Evolutionary conservation across 2,888 invertebrate genomes (phyloP), one percentile per base, ranked within the genome.

Genomic region (Crossocerus cetratus): DNA sequence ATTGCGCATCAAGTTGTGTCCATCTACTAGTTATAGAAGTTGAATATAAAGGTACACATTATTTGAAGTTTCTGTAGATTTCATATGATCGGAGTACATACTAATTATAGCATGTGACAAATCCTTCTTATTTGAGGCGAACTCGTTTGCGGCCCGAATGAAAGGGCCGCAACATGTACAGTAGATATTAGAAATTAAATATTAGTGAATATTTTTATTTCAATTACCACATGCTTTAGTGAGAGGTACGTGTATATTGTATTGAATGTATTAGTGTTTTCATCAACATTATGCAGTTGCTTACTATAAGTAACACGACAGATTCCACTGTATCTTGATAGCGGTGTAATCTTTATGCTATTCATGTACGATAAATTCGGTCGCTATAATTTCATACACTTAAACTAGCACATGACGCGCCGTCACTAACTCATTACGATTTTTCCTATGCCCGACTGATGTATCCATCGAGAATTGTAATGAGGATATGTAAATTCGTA

Each of bases 1-100:
- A 78, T 72, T 63, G 21, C 58, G 57, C 14, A 49, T 63, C 70
- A 66, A 70, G 61, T 80, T 77, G 43, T 68, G 43, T 53, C 45
- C 58, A 65, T 57, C 42, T 13, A 13, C 65, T 57, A 49, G 45
- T 63, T 42, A 22, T 62, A 45, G 69, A 54, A 63, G 69, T 65
- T 69, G 32, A 65, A 64, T 63, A 20, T 49, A 20, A 60, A 16
- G 42, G 43, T 22, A 57, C 42, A 53, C 20, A 53, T 54, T 43
- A 45, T 68, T 61, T 45, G 58, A 61, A 32, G 45, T 55, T 54
- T 73, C 57, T 69, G 58, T 72, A 73, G 69, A 76, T 77, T 69
- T 77, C 23, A 60, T 57, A 55, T 62, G 65, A 58, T 16, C 44
- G 18, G 4, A 22, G 45, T 55, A 20, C 14, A 43, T 61, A 71